phyloP scores from a whole-genome alignment of 2,797 vertebrate species.

The Momotus momota region DNA sequence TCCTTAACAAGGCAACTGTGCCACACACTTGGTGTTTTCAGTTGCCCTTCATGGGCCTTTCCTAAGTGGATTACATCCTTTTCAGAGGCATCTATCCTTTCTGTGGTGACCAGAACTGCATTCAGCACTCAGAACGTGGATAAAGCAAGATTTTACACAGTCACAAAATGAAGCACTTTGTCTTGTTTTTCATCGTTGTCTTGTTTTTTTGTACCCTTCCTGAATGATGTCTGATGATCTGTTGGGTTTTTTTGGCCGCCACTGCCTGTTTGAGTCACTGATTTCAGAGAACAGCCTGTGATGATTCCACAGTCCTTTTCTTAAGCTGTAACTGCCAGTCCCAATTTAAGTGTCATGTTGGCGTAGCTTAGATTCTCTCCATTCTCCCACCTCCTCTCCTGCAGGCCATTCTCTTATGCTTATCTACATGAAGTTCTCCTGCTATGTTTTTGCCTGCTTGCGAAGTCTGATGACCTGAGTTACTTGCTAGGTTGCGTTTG shows the following conservation, averaged over 20 bases:
- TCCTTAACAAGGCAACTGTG: background rate
- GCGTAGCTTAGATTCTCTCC: background rate
- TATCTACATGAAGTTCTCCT: background rate
- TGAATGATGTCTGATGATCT: background rate
- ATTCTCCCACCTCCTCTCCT: background rate
- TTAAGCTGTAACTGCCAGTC: background rate
- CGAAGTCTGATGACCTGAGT: background rate
- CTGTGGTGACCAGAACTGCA: background rate
- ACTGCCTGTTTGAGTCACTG: background rate
- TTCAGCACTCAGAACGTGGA: background rate
- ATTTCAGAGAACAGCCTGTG: background rate
- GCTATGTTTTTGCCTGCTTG: accelerated
- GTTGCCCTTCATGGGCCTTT: background rate
- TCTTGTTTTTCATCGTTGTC: conserved; percentile 19
- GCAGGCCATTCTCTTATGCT: background rate
- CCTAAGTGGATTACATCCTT: background rate
- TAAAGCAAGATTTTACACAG: background rate
- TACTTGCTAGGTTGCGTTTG: background rate
- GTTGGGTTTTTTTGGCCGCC: background rate
- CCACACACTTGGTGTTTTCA: background rate
- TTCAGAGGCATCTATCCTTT: background rate
- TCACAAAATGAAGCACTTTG: background rate
- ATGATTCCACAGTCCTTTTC: background rate
- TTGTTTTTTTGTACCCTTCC: conserved; percentile 25
- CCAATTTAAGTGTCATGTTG: background rate